Conservation (phyloP, 2,113 vertebrate species). For the Periophthalmodon schlosseri region DNA sequence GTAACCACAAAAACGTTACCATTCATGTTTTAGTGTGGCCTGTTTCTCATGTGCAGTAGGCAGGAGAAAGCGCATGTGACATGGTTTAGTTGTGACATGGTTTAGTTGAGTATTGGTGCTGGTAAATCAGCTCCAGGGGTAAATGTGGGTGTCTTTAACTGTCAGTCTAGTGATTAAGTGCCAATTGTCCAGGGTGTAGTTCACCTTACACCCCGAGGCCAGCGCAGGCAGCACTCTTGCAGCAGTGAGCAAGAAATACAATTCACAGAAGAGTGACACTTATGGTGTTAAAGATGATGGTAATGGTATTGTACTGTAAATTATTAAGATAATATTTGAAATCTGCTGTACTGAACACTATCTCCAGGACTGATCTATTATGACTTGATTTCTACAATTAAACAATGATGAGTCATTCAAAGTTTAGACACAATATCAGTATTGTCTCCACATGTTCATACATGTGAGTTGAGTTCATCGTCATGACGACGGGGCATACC, state of each 20-base stretch:
- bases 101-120: background rate
- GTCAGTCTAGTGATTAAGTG: slow-evolving; percentile 1
- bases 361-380: background rate
- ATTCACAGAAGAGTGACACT: background rate
- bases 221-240: background rate
- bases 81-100: background rate
- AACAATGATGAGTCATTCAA: background rate
- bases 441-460: slow-evolving; percentile 18
- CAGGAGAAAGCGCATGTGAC: background rate
- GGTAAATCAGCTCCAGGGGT: background rate
- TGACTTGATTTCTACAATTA: background rate
- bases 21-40: background rate
- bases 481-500: slow-evolving; percentile 18
- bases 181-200: background rate
- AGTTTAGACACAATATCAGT: slow-evolving; percentile 3
- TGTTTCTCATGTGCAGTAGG: background rate
- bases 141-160: slow-evolving; percentile 4
- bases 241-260: background rate
- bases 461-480: slow-evolving; percentile 31
- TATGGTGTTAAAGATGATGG: background rate
- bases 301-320: background rate
- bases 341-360: background rate
- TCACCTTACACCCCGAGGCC: background rate
- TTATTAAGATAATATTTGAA: background rate
- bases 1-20: too few relatives aligned